Evolutionary conservation across 2,113 vertebrate species (phyloP).

Genomic region (Hyperopisus bebe): DNA sequence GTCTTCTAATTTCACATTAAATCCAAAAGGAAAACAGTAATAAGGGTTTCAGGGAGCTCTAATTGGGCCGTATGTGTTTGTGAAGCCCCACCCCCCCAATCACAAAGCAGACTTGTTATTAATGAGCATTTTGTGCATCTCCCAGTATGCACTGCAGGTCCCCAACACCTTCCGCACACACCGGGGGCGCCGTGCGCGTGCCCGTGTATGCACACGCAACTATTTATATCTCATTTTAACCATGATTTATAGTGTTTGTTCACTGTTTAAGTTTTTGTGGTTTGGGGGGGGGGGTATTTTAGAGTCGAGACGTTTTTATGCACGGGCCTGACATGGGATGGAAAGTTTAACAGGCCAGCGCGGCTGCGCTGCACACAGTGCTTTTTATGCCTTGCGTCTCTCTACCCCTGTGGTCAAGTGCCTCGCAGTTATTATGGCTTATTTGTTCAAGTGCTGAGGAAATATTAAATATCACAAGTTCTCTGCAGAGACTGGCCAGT

Average conservation of each 20-base stretch:
- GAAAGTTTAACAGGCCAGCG: conserved; percentile 61
- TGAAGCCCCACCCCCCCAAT: conserved; percentile 26
- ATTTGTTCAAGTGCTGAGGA: conserved; percentile 98
- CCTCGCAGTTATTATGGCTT: conserved; percentile 82
- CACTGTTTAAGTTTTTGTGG: conserved; percentile 56
- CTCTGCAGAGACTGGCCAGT: conserved; percentile 80
- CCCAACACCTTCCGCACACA: conserved; percentile 53
- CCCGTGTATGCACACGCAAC: conserved; percentile 25
- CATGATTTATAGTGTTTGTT: conserved; percentile 63
- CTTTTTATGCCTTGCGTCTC: conserved; percentile 71
- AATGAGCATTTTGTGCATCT: conserved; percentile 62
- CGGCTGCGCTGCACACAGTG: conserved; percentile 60
- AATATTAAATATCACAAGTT: conserved; percentile 97
- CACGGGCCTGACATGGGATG: conserved; percentile 46
- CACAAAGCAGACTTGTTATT: conserved; percentile 60
- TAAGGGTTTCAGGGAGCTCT: background rate
- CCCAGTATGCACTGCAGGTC: conserved; percentile 52
- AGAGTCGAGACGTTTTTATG: conserved; percentile 31
- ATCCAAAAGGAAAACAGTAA: conserved; percentile 23
- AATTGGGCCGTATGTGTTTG: conserved; percentile 21
- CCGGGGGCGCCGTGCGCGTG: conserved; percentile 34
- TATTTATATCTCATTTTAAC: conserved; percentile 58
- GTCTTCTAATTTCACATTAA: conserved; percentile 20
- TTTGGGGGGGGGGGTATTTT: conserved; percentile 41
- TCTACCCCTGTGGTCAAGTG: conserved; percentile 87